Conservation (phyloP, 2,797 vertebrate genomes). For the Gallinago stenura region DNA sequence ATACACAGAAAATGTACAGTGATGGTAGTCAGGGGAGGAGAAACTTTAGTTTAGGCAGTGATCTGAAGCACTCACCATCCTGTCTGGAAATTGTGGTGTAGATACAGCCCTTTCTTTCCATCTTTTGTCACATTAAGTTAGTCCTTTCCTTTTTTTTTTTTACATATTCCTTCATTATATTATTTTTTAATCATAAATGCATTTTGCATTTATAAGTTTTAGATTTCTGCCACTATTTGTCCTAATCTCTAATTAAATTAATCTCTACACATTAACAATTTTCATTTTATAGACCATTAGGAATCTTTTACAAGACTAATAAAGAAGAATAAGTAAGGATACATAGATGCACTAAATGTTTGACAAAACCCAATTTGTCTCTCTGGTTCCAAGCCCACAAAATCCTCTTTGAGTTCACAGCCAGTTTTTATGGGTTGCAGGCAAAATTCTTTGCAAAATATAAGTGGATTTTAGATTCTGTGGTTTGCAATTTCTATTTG, state of each 20-base stretch:
- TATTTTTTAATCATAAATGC: neutral
- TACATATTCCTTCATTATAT: neutral
- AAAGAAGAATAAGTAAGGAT: neutral
- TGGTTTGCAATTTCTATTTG: constrained; percentile 16
- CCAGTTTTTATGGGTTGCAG: neutral
- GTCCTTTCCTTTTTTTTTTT: neutral
- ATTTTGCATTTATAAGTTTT: neutral
- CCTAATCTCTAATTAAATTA: neutral
- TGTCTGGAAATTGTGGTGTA: neutral
- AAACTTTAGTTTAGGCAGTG: neutral
- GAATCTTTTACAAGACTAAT: neutral
- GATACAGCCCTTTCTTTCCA: neutral
- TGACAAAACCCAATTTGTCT: neutral
- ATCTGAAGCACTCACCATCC: neutral
- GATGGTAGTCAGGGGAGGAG: neutral
- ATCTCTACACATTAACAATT: neutral
- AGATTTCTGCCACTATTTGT: neutral
- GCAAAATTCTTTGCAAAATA: neutral
- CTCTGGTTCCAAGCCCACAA: neutral
- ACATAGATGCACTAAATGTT: neutral
- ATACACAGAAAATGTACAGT: neutral
- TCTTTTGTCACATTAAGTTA: neutral
- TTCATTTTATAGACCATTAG: neutral
- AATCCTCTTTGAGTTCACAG: neutral
- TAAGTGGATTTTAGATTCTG: constrained; percentile 26